Base-by-base conservation (phyloP, 2,797 vertebrate genomes). In the Cyclopterus lumpus region DNA sequence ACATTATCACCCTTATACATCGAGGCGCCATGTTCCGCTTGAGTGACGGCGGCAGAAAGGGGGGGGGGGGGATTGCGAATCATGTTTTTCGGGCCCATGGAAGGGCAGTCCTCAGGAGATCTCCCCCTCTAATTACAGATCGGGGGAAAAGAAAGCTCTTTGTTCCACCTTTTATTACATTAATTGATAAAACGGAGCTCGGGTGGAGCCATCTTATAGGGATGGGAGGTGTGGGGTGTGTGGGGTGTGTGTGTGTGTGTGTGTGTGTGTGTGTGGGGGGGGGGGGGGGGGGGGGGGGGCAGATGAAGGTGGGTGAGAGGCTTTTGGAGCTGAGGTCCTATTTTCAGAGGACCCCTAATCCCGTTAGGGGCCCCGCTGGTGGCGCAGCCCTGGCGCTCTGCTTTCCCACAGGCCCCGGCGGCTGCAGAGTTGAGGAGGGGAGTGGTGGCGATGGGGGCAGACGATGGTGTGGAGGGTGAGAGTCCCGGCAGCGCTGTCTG, bases 91-190 rank as follows among this genome's bases (percentile, higher is more conserved):
- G 77, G 93, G 88, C 90, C 89, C 86, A 77, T 86, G 86, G 87
- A 92, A 91, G 89, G 89, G 81, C 82, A 67, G 92, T 89, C 90
- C 94, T 93, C 94, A 77, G 82, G 93, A 94, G 94, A 92, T 89
- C 87, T 79, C 83, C 85, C 88, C 89, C 89, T 95, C 94, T 95
- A 95, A 95, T 95, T 95, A 95, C 85, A 90, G 90, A 91, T 91
- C 74, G 79, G 83, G 88, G 89, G 93, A 80, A 92, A 69, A 90
- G 91, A 90, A 91, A 91, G 89, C 90, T 92, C 94, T 95, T 95
- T 95, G 94, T 95, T 95, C 93, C 88, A 93, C 91, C 91, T 95
- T 94, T 95, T 96, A 94, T 93, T 93, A 94, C 89, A 94, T 94
- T 94, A 95, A 95, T 95, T 95, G 94, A 95, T 95, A 95, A 95